Base-by-base conservation (phyloP, 2,113 vertebrate species). In the Microtus ochrogaster region DNA sequence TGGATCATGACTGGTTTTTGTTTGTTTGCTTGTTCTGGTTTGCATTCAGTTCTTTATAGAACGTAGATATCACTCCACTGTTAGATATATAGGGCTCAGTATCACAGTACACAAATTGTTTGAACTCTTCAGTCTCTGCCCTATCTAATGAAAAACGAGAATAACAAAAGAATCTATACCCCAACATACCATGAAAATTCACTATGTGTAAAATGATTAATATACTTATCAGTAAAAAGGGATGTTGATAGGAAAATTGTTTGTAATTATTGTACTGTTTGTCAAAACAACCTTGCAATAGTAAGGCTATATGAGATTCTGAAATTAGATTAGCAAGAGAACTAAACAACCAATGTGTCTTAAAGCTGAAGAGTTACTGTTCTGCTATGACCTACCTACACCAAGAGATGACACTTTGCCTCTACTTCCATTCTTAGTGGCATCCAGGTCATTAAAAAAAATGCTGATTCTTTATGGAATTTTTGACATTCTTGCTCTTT, bases 261-360 rank as follows among this genome's bases (percentile, higher is more conserved):
- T 41, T 72, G 7, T 68, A 61, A 72, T 65, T 58, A 66, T 68
- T 19, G 61, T 41, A 4, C 28, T 39, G 24, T 7, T 26, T 12
- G 8, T 30, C 86, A 39, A 82, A 16, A 17, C 13, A 44, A 63
- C 36, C 28, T 8, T 66, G 66, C 36, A 92, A 84, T 58, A 47
- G 2, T 0, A 4, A 33, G 10, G 2, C 3, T 76, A 49, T 3
- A 82, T 13, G 30, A 41, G 11, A 44, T 52, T 47, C 21, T 61
- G 79, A 94, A 90, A 44, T 86, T 81, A 68, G 19, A 55, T 55
- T 88, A 93, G 30, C 16, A 90, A 74, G 72, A 90, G 11, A 86
- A 90, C 28, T 22, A 44, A 16, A 24, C 3, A 28, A 72, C 44
- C 19, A 92, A 0, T 70, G 14, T 81, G 52, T 28, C 9, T 65